A percentile compares a stretch with the other conserved stretches of the same genome.
phyloP scores from a whole-genome alignment of 2,113 vertebrate genomes.

The Bufo bufo region DNA sequence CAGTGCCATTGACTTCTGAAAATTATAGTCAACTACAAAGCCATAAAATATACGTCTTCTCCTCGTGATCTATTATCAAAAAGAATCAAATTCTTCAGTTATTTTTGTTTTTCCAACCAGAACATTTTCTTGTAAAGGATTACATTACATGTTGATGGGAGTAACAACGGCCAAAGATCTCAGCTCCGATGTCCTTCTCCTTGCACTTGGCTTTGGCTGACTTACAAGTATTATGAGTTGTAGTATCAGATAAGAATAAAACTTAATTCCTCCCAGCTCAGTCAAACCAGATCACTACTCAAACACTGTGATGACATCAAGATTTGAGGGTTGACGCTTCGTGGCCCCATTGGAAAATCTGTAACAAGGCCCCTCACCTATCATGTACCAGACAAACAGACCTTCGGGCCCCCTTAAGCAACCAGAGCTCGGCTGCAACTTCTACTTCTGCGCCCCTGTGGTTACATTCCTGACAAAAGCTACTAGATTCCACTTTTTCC shows the following conservation, averaged over 20 bases:
- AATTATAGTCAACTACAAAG: not conserved
- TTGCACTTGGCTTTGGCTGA: conserved; percentile 3
- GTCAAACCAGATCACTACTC: too few species aligned
- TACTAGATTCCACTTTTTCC: too few species aligned
- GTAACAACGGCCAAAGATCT: conserved; percentile 3
- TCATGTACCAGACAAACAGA: too few species aligned
- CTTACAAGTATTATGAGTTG: not conserved
- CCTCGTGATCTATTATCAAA: not conserved
- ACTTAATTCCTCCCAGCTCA: not conserved
- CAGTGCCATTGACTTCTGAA: too few species aligned
- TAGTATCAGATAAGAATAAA: not conserved
- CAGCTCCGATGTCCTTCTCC: not conserved
- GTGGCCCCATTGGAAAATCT: too few species aligned
- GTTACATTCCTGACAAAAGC: too few species aligned
- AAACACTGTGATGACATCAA: too few species aligned
- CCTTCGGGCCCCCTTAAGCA: too few species aligned
- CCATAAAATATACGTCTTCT: not conserved
- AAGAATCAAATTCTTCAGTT: not conserved
- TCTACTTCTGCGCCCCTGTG: too few species aligned
- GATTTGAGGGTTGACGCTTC: too few species aligned
- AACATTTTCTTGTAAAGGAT: not conserved
- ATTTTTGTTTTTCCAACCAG: not conserved
- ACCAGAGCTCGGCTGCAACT: too few species aligned
- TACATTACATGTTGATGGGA: not conserved
- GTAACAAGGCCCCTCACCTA: not conserved